Percentiles rank a stretch among this genome's conserved stretches.
Evolutionary conservation across 2,113 vertebrate genomes (phyloP).

Genomic region (Rhadina sibilatrix): DNA sequence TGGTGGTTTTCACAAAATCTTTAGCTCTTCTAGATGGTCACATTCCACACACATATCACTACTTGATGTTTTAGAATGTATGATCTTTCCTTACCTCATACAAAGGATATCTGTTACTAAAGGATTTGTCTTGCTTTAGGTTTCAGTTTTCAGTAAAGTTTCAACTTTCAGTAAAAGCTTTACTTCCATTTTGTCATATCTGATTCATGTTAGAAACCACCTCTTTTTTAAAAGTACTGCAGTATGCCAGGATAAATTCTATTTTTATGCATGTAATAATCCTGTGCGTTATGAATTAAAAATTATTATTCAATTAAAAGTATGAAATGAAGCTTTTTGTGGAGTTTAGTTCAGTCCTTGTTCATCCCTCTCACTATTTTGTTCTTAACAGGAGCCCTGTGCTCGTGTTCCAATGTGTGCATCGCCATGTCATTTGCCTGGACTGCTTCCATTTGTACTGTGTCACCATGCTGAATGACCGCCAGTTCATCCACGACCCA

Average conservation of each 20-base stretch:
- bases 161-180: background rate
- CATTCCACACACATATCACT: background rate
- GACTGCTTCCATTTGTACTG: conserved; percentile 91
- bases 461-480: conserved; percentile 84
- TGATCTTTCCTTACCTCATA: background rate
- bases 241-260: background rate
- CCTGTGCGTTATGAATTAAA: background rate
- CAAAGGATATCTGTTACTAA: background rate
- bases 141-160: background rate
- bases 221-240: background rate
- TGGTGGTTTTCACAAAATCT: background rate
- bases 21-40: background rate
- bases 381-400: conserved; percentile 79
- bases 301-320: background rate
- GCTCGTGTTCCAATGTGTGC: conserved; percentile 83
- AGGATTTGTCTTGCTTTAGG: background rate
- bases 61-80: background rate
- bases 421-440: conserved; percentile 89
- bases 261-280: fast-evolving
- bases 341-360: background rate
- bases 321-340: background rate
- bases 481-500: conserved; percentile 80
- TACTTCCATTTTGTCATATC: background rate
- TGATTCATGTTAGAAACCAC: background rate
- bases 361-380: background rate